phyloP scores from a whole-genome alignment of 2,888 invertebrate genomes.

The Amiota minor region DNA sequence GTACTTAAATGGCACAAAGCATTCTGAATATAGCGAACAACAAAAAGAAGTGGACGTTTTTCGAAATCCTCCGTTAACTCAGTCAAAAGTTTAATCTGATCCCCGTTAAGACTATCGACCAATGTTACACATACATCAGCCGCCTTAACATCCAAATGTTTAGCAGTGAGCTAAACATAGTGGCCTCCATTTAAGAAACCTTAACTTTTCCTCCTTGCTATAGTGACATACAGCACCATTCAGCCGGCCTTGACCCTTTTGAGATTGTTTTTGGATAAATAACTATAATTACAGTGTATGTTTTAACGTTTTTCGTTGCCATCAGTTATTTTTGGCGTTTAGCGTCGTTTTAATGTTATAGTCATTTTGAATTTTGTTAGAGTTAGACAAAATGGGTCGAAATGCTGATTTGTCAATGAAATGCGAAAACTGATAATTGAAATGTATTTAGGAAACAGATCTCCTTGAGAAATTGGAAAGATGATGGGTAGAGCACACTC shows the following conservation, averaged over 20 bases:
- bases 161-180: slow-evolving; percentile 82
- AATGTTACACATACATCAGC: slow-evolving; percentile 83
- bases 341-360: no score
- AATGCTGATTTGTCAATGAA: no score
- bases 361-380: no score
- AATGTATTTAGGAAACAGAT: no score
- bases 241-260: slow-evolving; percentile 84
- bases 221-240: slow-evolving; percentile 86
- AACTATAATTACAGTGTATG: no score
- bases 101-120: slow-evolving; percentile 81
- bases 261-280: no score
- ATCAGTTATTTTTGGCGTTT: no score
- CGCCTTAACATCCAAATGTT: slow-evolving; percentile 78
- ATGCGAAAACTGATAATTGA: no score
- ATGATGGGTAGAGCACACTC: no score
- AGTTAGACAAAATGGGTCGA: no score
- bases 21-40: slow-evolving; percentile 78
- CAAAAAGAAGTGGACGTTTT: slow-evolving; percentile 79
- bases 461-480: no score
- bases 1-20: neutral
- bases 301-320: no score
- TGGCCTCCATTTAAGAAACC: slow-evolving; percentile 83
- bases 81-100: slow-evolving; percentile 77
- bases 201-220: slow-evolving; percentile 78
- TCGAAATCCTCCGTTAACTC: slow-evolving; percentile 79